Evolutionary conservation across 2,113 vertebrate species (phyloP).

Genomic region (Connochaetes taurinus): DNA sequence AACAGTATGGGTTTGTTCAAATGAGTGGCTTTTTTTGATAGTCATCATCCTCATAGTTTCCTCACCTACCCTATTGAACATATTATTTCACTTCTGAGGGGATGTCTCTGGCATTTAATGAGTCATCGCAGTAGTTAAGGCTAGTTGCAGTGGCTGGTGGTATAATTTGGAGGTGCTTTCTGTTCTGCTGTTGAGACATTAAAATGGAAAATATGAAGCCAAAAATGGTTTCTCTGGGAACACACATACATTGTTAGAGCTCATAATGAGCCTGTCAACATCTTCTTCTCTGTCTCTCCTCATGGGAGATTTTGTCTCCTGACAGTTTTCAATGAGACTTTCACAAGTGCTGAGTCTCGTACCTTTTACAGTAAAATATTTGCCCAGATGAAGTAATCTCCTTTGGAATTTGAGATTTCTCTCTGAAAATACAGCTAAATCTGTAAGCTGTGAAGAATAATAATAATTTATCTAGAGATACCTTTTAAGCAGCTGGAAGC

Average conservation of each 20-base stretch:
- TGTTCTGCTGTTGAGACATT: conserved; percentile 17
- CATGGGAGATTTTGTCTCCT: conserved; percentile 35
- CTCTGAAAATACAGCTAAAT: conserved; percentile 39
- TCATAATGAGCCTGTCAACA: conserved; percentile 16
- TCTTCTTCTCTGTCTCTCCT: conserved; percentile 26
- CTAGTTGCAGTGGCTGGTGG: conserved; percentile 6
- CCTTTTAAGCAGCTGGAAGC: background rate
- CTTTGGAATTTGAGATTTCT: conserved; percentile 46
- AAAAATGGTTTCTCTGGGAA: conserved; percentile 45
- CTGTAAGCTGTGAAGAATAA: background rate
- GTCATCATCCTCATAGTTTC: background rate
- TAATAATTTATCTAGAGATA: conserved; percentile 43
- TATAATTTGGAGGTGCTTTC: conserved; percentile 49
- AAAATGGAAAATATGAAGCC: conserved; percentile 68
- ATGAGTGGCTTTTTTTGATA: background rate
- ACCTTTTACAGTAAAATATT: conserved; percentile 63
- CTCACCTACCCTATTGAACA: background rate
- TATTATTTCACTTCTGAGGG: background rate
- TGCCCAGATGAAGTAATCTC: conserved; percentile 58
- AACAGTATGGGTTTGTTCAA: background rate
- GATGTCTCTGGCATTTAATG: conserved; percentile 51
- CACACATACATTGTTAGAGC: background rate
- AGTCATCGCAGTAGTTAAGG: conserved; percentile 59
- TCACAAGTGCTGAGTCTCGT: background rate
- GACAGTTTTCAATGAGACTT: conserved; percentile 48